Base-by-base conservation (phyloP, 1,140 invertebrate species). In the Drosophila miranda region DNA sequence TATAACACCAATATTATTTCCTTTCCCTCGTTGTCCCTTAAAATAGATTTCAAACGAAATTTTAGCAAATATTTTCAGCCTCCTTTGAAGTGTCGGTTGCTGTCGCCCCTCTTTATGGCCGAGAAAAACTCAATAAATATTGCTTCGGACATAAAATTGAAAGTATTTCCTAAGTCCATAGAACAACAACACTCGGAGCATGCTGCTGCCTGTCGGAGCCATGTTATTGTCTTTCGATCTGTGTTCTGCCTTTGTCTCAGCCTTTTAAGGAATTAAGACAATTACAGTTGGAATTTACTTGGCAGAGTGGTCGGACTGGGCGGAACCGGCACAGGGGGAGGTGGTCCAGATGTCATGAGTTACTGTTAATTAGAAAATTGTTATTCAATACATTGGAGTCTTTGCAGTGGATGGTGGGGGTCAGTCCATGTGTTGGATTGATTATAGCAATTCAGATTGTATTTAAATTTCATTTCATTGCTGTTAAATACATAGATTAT, bases 351-450 rank as follows among this genome's bases (percentile, higher is more conserved):
- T 66, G 44, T 49, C 64, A 56, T 77, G 68, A 81, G 72, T 81
- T 81, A 81, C 72, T 81, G 78, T 76, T 81, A 81, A 81, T 81
- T 81, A 73, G 67, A 81, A 81, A 81, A 81, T 81, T 73, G 78
- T 80, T 80, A 45, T 54, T 54, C 59, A 64, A 59, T 55, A 43
- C 38, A 43, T 58, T 53, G 48, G 13, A 49, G 30, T 23, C 19
- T 16, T 3, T 38, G 34, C 28, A 30, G 28, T 4, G 11, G 3
- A 9, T 11, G 30, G 34, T 13, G 34, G 30, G 28, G 3, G 28
- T 26, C 3, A 26, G 11, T 38, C 11, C 11, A 38, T 38, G 34
- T 38, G 1, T 13, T 13, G 1, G 34, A 13, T 38, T 38, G 34
- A 38, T 38, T 38, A 5, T 26, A 26, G 5, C 23, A 26, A 5